These are phyloP conservation scores for Vanessa atalanta DNA, from an alignment of 1,140 invertebrate genomes.

Conservation along the genomic window DNA sequence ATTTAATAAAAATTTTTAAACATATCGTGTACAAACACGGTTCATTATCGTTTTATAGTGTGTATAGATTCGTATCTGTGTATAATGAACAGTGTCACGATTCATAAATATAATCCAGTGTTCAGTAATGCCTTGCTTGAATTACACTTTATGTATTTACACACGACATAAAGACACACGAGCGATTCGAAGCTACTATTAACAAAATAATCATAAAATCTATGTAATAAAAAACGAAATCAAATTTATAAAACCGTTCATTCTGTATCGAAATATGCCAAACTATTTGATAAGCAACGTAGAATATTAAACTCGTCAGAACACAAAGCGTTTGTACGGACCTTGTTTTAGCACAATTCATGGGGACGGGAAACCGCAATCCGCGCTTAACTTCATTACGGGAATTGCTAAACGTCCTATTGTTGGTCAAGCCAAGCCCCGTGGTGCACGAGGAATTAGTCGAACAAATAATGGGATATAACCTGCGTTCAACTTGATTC, in stretches of 20 bases:
- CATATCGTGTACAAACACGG: not conserved
- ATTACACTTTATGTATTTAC: too few species aligned
- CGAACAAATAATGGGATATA: slow-evolving; percentile 15
- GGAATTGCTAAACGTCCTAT: slow-evolving; percentile 70
- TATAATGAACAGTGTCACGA: too few species aligned
- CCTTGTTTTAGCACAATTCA: slow-evolving; percentile 43
- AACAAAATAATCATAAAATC: not conserved
- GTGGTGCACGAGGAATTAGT: slow-evolving; percentile 29
- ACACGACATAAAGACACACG: too few species aligned
- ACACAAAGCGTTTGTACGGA: slow-evolving; percentile 39
- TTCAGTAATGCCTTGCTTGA: too few species aligned
- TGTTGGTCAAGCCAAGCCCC: slow-evolving; percentile 52
- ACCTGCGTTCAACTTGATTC: slow-evolving; percentile 5
- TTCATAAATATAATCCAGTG: too few species aligned
- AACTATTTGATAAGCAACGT: slow-evolving; percentile 18
- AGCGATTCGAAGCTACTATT: not conserved
- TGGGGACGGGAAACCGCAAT: slow-evolving; percentile 56
- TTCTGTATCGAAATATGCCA: slow-evolving; percentile 4
- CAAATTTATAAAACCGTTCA: not conserved
- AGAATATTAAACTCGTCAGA: slow-evolving; percentile 38
- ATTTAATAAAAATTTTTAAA: not conserved
- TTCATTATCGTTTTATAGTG: too few species aligned
- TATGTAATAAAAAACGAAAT: not conserved
- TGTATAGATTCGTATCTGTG: too few species aligned
- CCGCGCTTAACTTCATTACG: slow-evolving; percentile 72